A percentile compares a stretch with the other conserved stretches of the same genome.
Evolutionary conservation across 2,113 vertebrate genomes (phyloP).

Genomic region (Lonchura striata): DNA sequence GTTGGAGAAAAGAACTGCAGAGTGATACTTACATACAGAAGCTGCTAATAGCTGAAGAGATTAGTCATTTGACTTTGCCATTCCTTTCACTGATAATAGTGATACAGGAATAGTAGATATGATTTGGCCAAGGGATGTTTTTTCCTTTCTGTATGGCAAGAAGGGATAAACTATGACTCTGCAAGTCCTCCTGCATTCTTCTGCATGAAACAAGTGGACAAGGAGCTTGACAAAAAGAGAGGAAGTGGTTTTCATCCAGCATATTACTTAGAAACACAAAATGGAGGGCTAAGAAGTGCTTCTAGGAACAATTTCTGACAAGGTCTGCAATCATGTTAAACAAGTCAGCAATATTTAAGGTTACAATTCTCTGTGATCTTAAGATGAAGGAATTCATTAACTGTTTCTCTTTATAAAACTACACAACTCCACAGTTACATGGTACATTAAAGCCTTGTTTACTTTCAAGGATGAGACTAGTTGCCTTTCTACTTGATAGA

Average conservation of each 20-base stretch:
- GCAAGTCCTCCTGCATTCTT: not conserved
- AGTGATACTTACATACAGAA: conserved; percentile 45
- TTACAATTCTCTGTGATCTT: not conserved
- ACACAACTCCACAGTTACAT: not conserved
- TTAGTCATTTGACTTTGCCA: conserved; percentile 55
- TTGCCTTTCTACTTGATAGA: not conserved
- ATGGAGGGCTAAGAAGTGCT: conserved; percentile 14
- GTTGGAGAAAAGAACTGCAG: conserved; percentile 36
- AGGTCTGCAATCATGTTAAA: not conserved
- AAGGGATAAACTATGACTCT: conserved; percentile 6
- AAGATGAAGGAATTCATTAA: not conserved
- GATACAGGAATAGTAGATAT: conserved; percentile 32
- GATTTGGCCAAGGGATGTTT: conserved; percentile 17
- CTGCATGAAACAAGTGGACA: not conserved
- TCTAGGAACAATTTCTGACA: conserved; percentile 7
- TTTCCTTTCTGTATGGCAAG: not conserved
- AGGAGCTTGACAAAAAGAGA: not conserved
- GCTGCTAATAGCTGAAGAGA: conserved; percentile 58
- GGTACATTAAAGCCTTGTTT: not conserved
- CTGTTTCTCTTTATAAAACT: not conserved
- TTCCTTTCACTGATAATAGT: conserved; percentile 34
- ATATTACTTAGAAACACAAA: conserved; percentile 33
- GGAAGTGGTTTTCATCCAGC: not conserved
- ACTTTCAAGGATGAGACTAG: not conserved
- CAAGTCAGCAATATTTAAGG: conserved; percentile 2